Evolutionary conservation across 2,113 vertebrate genomes (phyloP).

Genomic region (Rostratula benghalensis): DNA sequence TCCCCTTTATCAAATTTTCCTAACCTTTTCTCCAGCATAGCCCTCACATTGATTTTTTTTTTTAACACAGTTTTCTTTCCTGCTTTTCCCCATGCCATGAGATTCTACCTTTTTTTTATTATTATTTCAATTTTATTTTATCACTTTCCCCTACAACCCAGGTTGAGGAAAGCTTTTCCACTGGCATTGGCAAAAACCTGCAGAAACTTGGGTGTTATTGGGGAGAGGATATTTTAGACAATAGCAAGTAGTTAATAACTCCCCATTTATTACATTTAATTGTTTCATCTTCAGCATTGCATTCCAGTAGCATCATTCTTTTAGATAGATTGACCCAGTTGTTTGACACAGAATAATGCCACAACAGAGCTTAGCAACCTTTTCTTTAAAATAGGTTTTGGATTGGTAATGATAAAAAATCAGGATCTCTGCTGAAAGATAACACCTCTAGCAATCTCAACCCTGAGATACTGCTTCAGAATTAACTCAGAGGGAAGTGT

Average conservation of each 20-base stretch:
- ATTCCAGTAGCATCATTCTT: background rate
- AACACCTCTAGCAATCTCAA: slow-evolving; percentile 44
- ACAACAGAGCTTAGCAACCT: background rate
- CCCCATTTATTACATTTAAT: background rate
- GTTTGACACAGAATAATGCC: slow-evolving; percentile 1
- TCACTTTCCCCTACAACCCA: background rate
- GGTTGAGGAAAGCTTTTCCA: background rate
- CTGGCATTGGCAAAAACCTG: background rate
- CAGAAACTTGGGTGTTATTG: background rate
- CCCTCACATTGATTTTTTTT: background rate
- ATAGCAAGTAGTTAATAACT: background rate
- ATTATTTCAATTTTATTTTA: background rate
- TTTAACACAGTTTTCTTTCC: background rate
- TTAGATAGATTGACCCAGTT: background rate
- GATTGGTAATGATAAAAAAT: slow-evolving; percentile 43
- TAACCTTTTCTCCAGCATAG: background rate
- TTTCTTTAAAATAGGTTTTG: background rate
- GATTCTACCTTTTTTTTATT: background rate
- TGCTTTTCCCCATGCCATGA: background rate
- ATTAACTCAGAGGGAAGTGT: slow-evolving; percentile 42
- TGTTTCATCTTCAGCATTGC: background rate
- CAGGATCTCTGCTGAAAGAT: slow-evolving; percentile 27
- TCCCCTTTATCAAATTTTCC: background rate
- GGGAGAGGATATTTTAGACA: background rate
- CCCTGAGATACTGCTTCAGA: slow-evolving; percentile 27